Evolutionary conservation across 2,797 vertebrate species (phyloP), one percentile per base, ranked within the genome.

Genomic region (Pipistrellus pipistrellus): DNA sequence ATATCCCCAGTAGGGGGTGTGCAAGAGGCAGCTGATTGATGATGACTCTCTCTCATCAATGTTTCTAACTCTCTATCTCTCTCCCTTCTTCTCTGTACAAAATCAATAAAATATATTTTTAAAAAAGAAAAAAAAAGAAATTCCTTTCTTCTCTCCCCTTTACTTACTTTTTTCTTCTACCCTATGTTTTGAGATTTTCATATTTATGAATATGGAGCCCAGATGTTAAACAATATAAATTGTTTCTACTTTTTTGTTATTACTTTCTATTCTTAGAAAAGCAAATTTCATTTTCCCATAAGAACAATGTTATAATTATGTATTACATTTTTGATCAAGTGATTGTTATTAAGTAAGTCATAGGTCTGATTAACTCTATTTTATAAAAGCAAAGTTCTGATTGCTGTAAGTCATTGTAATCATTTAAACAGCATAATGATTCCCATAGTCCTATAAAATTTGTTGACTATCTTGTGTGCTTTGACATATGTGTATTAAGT

Each of bases 101-200:
- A 41, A 41, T 41, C 38, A 41, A 41, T 41, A 41, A 41, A 41
- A 41, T 41, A 41, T 41, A 41, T 41, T 38, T 38, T 38, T 35
- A 35, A 35, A 41, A 41, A 41, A 41, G 7, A 41, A 41, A 41
- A 41, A 38, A 41, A 41, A 41, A 41, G 72, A 94, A 96, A 94
- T 95, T 96, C 94, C 90, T 96, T 96, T 90, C 96, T 93, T 59
- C 38, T 51, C 9, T 41, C 3, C 15, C 0, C 17, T 32, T 27
- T 38, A 35, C 12, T 38, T 93, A 23, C 10, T 88, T 90, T 83
- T 64, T 64, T 30, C 38, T 91, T 69, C 4, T 53, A 87, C 6
- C 4, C 30, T 90, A 7, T 62, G 12, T 76, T 21, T 75, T 94
- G 35, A 46, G 44, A 69, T 78, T 88, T 93, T 78, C 25, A 30